Conservation (phyloP, 2,113 vertebrate species). For the Brachionichthys hirsutus region DNA sequence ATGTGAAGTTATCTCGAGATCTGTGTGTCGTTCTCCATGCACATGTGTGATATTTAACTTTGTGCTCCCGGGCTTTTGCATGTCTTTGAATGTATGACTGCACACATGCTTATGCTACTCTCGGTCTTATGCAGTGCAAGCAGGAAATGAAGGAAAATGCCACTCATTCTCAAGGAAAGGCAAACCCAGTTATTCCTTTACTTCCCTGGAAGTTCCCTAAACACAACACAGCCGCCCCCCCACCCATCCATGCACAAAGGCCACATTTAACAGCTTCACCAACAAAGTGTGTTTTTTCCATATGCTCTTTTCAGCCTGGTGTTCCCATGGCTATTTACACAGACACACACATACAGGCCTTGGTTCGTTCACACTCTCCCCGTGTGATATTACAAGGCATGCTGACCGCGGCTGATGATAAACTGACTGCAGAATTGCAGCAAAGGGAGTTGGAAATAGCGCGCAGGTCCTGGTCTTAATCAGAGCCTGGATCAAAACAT, state of each 20-base stretch:
- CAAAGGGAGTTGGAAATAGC: slow-evolving; percentile 41
- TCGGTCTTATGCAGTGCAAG: slow-evolving; percentile 34
- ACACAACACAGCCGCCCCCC: slow-evolving; percentile 28
- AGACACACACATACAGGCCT: slow-evolving; percentile 3
- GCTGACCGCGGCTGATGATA: slow-evolving; percentile 44
- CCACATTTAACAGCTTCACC: slow-evolving; percentile 16
- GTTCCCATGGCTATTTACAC: slow-evolving; percentile 23
- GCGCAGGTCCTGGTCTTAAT: slow-evolving; percentile 55
- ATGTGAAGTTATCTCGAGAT: not conserved
- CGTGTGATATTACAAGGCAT: slow-evolving; percentile 21
- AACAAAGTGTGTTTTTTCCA: slow-evolving; percentile 43
- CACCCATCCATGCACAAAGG: slow-evolving; percentile 16
- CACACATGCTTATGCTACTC: slow-evolving; percentile 53
- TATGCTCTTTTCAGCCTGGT: slow-evolving; percentile 29
- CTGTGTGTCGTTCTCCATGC: not conserved
- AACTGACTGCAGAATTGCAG: slow-evolving; percentile 38
- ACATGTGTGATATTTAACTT: no score
- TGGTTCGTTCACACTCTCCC: no score
- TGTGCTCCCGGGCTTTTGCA: slow-evolving; percentile 8
- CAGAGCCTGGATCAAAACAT: slow-evolving; percentile 44
- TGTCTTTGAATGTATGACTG: slow-evolving; percentile 23
- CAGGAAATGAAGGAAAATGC: slow-evolving; percentile 81
- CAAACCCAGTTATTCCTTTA: slow-evolving; percentile 60
- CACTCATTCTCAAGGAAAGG: slow-evolving; percentile 72
- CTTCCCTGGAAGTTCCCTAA: slow-evolving; percentile 53